Conservation (phyloP, 2,113 vertebrate genomes). For the Cygnus buccinator region DNA sequence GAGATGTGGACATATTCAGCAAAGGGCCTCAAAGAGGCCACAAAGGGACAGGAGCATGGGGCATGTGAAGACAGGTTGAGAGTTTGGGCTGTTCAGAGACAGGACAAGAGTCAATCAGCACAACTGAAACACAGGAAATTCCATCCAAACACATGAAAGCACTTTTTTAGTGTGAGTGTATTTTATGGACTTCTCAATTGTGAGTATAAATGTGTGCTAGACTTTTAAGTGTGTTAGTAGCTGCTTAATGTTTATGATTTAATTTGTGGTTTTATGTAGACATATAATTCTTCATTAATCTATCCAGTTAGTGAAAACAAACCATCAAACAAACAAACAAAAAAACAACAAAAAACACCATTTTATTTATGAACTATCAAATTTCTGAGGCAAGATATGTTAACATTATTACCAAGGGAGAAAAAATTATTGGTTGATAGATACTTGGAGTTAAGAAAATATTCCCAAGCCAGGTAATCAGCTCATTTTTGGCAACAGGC, state of each 20-base stretch:
- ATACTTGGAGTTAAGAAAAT: neutral
- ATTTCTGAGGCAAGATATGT: neutral
- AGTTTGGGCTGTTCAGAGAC: neutral
- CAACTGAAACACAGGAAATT: neutral
- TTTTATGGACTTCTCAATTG: neutral
- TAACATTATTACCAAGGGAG: neutral
- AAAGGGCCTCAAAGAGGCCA: neutral
- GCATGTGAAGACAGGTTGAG: neutral
- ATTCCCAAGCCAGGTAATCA: neutral
- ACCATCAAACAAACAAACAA: no score
- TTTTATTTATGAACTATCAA: neutral
- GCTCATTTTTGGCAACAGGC: neutral
- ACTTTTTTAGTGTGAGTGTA: neutral
- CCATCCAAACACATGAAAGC: neutral
- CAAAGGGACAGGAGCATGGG: neutral
- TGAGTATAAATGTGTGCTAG: neutral
- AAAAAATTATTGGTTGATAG: neutral
- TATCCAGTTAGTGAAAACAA: neutral
- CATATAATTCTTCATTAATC: neutral
- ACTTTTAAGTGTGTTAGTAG: neutral
- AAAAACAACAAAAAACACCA: no score
- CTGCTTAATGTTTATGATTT: neutral
- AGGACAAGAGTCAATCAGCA: neutral
- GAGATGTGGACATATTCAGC: neutral
- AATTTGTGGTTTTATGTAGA: neutral